Evolutionary conservation across 2,888 invertebrate species (phyloP).

Genomic region (Chrysodeixis includens): DNA sequence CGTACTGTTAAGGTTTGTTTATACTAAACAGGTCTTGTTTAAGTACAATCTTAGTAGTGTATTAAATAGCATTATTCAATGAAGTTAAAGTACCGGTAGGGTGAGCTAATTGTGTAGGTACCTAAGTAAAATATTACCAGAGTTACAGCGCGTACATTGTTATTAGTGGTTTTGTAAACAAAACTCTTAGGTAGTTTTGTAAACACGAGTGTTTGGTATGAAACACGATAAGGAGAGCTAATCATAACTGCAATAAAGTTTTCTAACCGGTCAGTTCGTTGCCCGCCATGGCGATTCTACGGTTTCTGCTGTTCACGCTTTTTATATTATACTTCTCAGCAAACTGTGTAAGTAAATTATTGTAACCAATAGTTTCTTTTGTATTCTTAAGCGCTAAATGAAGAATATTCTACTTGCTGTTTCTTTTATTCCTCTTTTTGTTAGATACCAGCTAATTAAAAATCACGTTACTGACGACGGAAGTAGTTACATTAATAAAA

Average conservation of each 20-base stretch:
- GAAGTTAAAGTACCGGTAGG: constrained; percentile 4
- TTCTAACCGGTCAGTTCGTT: constrained; percentile 25
- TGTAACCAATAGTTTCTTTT: background rate
- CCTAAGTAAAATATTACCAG: constrained; percentile 33
- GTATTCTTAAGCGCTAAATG: too few relatives aligned
- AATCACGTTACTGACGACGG: too few relatives aligned
- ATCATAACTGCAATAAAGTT: constrained; percentile 13
- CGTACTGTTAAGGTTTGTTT: background rate
- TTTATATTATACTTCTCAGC: constrained; percentile 40
- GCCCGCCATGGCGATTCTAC: constrained; percentile 47
- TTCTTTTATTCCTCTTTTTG: too few relatives aligned
- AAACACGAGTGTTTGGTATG: constrained; percentile 31
- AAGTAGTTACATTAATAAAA: too few relatives aligned
- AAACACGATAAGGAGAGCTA: constrained; percentile 32
- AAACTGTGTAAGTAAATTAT: constrained; percentile 49
- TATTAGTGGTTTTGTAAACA: constrained; percentile 44
- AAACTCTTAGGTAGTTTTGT: constrained; percentile 43
- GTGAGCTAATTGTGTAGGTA: constrained; percentile 23
- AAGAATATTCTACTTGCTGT: too few relatives aligned
- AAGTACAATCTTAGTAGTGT: background rate
- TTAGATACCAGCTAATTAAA: too few relatives aligned
- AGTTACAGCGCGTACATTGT: constrained; percentile 45
- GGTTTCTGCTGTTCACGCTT: constrained; percentile 35
- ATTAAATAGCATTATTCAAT: background rate
- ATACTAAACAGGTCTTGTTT: background rate